Evolutionary conservation across 1,140 invertebrate species (phyloP).

Genomic region (Tetranychus cinnabarinus): DNA sequence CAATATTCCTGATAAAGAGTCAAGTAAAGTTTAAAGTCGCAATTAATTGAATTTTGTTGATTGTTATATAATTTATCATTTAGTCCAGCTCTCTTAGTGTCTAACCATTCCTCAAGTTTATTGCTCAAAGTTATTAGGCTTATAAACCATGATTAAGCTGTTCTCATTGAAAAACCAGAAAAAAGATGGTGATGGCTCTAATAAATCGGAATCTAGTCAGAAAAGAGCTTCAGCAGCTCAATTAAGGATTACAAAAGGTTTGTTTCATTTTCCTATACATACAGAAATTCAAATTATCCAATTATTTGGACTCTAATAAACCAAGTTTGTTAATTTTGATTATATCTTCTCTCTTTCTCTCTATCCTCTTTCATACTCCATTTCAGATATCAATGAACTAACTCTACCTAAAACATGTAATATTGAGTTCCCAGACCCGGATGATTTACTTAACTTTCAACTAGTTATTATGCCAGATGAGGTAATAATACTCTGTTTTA

Average conservation of each 20-base stretch:
- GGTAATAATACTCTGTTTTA: slow-evolving; percentile 22
- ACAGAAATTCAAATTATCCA: too few species aligned
- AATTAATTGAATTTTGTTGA: too few species aligned
- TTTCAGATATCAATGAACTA: slow-evolving; percentile 86
- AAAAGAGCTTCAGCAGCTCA: slow-evolving; percentile 86
- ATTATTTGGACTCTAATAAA: too few species aligned
- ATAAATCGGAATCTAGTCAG: slow-evolving; percentile 35
- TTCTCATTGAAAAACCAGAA: slow-evolving; percentile 93
- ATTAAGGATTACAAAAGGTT: slow-evolving; percentile 88
- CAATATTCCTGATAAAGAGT: too few species aligned
- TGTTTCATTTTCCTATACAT: not conserved
- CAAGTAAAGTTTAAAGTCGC: too few species aligned
- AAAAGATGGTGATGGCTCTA: slow-evolving; percentile 66
- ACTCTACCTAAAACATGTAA: slow-evolving; percentile 89
- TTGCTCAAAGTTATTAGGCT: too few species aligned
- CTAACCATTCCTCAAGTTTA: too few species aligned
- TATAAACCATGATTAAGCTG: slow-evolving; percentile 72
- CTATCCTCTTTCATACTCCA: slow-evolving; percentile 10
- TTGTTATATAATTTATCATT: too few species aligned
- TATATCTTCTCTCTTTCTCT: not conserved
- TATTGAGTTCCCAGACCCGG: slow-evolving; percentile 84
- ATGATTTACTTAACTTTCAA: slow-evolving; percentile 88
- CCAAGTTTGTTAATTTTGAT: not conserved
- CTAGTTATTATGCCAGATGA: slow-evolving; percentile 89
- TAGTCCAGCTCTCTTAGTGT: too few species aligned